These are phyloP conservation scores for Chiridota heheva DNA, from an alignment of 35 echinoderm and acorn worm genomes.

Conservation along the genomic window DNA sequence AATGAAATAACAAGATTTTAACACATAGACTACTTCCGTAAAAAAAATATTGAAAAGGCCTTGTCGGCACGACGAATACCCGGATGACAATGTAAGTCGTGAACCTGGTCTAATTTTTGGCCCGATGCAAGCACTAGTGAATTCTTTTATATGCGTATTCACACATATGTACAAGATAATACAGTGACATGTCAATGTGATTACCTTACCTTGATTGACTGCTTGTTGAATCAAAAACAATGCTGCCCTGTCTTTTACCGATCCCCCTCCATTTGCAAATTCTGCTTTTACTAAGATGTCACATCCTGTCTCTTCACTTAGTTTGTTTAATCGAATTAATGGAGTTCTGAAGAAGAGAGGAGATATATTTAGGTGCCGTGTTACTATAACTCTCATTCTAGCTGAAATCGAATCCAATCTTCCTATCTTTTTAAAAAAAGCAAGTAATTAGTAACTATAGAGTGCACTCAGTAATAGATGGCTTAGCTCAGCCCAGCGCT, in stretches of 20 bases:
- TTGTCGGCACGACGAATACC: too few species aligned
- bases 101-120: too few species aligned
- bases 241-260: slow-evolving; percentile 95
- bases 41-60: too few species aligned
- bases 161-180: too few species aligned
- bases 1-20: too few species aligned
- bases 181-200: too few species aligned
- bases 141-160: too few species aligned
- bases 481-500: background rate
- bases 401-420: background rate
- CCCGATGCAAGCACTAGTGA: too few species aligned
- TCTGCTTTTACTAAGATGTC: slow-evolving; percentile 85
- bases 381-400: background rate
- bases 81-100: too few species aligned
- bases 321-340: slow-evolving; percentile 61
- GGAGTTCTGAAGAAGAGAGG: slow-evolving; percentile 62
- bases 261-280: slow-evolving; percentile 92
- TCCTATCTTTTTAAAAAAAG: background rate
- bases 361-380: background rate
- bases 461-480: background rate
- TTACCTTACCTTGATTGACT: slow-evolving; percentile 69
- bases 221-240: slow-evolving; percentile 82
- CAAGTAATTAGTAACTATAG: background rate
- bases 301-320: slow-evolving; percentile 90
- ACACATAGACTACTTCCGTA: too few species aligned